Base-by-base conservation (phyloP, 1,140 invertebrate genomes). In the Drosophila miranda region DNA sequence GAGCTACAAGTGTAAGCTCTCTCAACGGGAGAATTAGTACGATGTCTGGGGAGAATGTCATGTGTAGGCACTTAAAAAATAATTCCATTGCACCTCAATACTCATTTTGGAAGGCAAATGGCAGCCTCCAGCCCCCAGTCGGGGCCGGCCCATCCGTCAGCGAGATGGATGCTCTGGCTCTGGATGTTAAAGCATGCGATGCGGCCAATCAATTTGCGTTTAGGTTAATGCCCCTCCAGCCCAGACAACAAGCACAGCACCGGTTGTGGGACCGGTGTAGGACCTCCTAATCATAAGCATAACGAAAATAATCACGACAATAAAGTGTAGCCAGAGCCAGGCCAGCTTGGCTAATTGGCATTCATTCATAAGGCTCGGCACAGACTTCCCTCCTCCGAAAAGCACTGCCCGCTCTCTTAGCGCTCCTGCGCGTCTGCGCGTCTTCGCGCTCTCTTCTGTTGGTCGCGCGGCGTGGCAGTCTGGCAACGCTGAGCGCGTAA, bases 341-440 rank as follows among this genome's bases (percentile, higher is more conserved):
- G 66, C 41, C 53, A 59, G 48, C 49, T 61, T 73, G 49, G 62
- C 67, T 86, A 86, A 86, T 83, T 80, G 61, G 51, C 49, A 51
- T 83, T 84, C 79, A 83, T 83, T 83, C 76, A 83, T 80, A 79
- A 70, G 34, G 38, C 43, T 45, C 30, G 3, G 34, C 66, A 57
- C 14, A 38, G 57, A 43, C 59, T 71, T 71, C 50, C 54, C 66
- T 57, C 46, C 66, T 57, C 9, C 23, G 21, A 38, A 45, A 26
- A 16, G 6, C 49, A 21, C 9, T 1, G 30, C n/a, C 14, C 42
- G 52, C 42, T 34, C 66, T 56, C 19, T 14, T 3, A 8, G 44
- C 16, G 9, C 11, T 54, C 16, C n/a, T 8, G 26, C 11, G 44
- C 51, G 70, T 28, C 42, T 74, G 69, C 71, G 69, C 48, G 3